Evolutionary conservation across 2,888 invertebrate genomes (phyloP), one percentile per base, ranked within the genome.

Genomic region (Chaetogeoica ovagalla): DNA sequence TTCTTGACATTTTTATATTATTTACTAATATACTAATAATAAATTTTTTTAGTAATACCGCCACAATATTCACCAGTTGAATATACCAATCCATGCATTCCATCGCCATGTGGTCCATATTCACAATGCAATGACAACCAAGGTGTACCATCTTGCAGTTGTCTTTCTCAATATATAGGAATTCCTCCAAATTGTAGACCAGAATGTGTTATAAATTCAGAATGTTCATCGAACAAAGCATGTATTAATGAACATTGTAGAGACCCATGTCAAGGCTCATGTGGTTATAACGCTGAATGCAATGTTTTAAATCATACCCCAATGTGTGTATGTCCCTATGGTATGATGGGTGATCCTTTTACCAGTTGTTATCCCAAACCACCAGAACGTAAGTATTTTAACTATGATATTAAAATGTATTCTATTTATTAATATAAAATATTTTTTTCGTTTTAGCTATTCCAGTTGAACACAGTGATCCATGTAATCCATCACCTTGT

Each of bases 311-410:
- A 92, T 85, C 94, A 95, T 86, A 90, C 91, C 84, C 93, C 94
- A 81, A 88, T 91, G 82, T 95, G 94, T 85, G 91, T 90, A 84
- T 94, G 94, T 86, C 88, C 88, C 84, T 88, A 90, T 86, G 93
- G 92, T 83, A 93, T 91, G 84, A 91, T 90, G 82, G 94, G 94
- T 77, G 90, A 93, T 88, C 92, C 93, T 76, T 92, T 93, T 86
- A 88, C 89, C 81, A 90, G 88, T 83, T 93, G 93, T 85, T 88
- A 89, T 83, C 87, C 87, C 0, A 88, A 89, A 85, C 88, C 88
- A 84, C 87, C 86, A 86, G 87, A 87, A 84, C 84, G 83, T 84
- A 83, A 83, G 83, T 77, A 3, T 2, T 62, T 39, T 87, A 82
- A 84, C 81, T 71, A 55, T 19, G 19, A 23, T 69, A 30, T 30